Base-by-base conservation (phyloP, 2,888 invertebrate species). In the Eupithecia subfuscata region DNA sequence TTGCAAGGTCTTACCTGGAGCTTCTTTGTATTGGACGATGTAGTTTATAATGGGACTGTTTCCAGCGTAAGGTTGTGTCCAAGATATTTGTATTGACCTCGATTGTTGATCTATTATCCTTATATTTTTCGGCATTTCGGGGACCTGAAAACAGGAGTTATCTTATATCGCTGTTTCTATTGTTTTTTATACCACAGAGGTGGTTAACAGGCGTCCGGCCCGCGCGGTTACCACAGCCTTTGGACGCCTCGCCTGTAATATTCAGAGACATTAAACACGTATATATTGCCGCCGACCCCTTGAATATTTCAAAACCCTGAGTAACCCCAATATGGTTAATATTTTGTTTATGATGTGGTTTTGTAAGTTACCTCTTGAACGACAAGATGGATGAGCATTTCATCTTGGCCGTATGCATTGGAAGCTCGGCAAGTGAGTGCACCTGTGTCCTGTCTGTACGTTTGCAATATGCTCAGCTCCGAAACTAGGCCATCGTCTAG, bases 401-500 rank as follows among this genome's bases (percentile, higher is more conserved):
- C 97, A 86, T 98, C 98, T 83, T 97, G 97, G 12, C 99, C 99
- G 87, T 98, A 99, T 70, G 97, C 96, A 91, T 99, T 99, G 83
- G 97, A 97, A 0, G 98, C 98, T 79, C 97, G 96, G 89, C 99
- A 99, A 71, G 97, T 97, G 88, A 98, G 97, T 72, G 97, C 96
- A 14, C 98, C 98, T 0, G 98, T 98, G 92, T 99, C 98, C 87
- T 97, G 97, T 76, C 98, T 95, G 84, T 97, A 97, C 18, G 98
- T 98, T 83, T 98, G 97, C 77, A 97, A 95, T 81, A 99, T 97
- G 80, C 97, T 97, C 81, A 99, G 94, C 87, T 98, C 97, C 2
- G 98, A 98, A 72, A 98, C 97, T 92, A 97, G 96, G 43, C 98
- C 97, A 86, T 97, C 97, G 82, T 97, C 97, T 76, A 97, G 91